phyloP scores from a whole-genome alignment of 1,140 invertebrate genomes.

The Cydia strobilella region DNA sequence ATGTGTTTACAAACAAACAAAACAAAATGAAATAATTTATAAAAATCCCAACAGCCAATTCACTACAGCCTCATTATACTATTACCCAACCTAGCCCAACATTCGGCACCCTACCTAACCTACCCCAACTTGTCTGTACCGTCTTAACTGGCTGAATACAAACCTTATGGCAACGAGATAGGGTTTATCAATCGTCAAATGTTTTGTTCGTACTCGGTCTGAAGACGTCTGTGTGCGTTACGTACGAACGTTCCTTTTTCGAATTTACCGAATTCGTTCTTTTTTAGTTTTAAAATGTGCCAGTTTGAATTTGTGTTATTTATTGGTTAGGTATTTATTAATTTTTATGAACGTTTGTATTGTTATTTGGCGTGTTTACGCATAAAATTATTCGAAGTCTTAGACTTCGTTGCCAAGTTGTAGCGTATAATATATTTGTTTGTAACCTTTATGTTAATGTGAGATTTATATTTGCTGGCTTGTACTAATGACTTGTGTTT shows the following conservation, averaged over 20 bases:
- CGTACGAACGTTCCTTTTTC: slow-evolving; percentile 24
- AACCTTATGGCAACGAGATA: neutral
- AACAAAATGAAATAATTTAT: slow-evolving; percentile 33
- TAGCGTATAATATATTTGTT: too few species aligned
- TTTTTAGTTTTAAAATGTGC: slow-evolving; percentile 21
- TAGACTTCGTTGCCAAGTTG: too few species aligned
- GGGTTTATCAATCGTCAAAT: neutral
- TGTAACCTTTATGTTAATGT: neutral
- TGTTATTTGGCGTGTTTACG: too few species aligned
- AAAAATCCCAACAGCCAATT: slow-evolving; percentile 47
- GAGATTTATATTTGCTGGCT: neutral
- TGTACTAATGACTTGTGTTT: neutral
- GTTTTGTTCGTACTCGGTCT: neutral
- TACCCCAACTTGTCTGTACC: slow-evolving; percentile 56
- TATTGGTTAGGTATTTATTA: neutral
- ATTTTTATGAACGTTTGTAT: neutral
- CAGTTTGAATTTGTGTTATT: slow-evolving; percentile 18
- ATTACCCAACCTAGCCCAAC: slow-evolving; percentile 69
- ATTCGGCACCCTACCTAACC: slow-evolving; percentile 75
- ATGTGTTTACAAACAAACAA: slow-evolving; percentile 32
- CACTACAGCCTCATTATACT: slow-evolving; percentile 52
- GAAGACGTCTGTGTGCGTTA: slow-evolving; percentile 25
- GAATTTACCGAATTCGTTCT: slow-evolving; percentile 16
- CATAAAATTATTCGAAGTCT: too few species aligned
- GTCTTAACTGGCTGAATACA: neutral